Percentiles rank a stretch among this genome's conserved stretches.
phyloP scores from a whole-genome alignment of 2,888 invertebrate species.

The Apamea monoglypha region DNA sequence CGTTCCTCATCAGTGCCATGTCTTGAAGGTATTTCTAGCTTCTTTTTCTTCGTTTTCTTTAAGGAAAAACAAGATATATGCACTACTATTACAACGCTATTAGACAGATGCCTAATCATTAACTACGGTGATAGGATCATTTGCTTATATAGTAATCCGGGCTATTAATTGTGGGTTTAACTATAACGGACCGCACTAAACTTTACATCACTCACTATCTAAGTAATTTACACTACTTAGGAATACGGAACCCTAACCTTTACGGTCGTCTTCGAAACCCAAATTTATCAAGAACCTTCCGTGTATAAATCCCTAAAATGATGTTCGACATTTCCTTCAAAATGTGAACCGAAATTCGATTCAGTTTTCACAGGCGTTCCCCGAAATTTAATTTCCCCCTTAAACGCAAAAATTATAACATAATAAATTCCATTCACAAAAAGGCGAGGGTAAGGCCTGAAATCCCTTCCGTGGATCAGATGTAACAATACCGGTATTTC shows the following conservation, averaged over 20 bases:
- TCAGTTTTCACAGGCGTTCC: constrained; percentile 54
- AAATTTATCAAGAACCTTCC: constrained; percentile 56
- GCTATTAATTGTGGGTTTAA: constrained; percentile 57
- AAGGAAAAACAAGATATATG: not conserved
- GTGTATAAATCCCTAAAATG: constrained; percentile 51
- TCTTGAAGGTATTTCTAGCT: not conserved
- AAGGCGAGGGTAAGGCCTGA: constrained; percentile 59
- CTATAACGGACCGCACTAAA: constrained; percentile 45
- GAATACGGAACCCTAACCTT: constrained; percentile 47
- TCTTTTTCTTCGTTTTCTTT: rapidly evolving
- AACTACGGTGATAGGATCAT: constrained; percentile 44
- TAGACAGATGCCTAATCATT: constrained; percentile 16
- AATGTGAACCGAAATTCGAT: constrained; percentile 49
- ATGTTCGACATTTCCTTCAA: constrained; percentile 49
- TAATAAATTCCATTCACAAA: constrained; percentile 68
- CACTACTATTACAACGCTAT: not conserved
- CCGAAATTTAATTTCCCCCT: constrained; percentile 57
- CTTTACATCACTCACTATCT: constrained; percentile 54
- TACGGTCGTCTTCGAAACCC: constrained; percentile 46
- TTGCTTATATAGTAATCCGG: constrained; percentile 49
- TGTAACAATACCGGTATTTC: constrained; percentile 73
- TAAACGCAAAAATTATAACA: constrained; percentile 68
- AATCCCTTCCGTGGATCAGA: constrained; percentile 69
- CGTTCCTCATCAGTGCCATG: not conserved
- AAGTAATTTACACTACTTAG: constrained; percentile 59